phyloP scores from a whole-genome alignment of 2,888 invertebrate genomes.

The Hypena proboscidalis region DNA sequence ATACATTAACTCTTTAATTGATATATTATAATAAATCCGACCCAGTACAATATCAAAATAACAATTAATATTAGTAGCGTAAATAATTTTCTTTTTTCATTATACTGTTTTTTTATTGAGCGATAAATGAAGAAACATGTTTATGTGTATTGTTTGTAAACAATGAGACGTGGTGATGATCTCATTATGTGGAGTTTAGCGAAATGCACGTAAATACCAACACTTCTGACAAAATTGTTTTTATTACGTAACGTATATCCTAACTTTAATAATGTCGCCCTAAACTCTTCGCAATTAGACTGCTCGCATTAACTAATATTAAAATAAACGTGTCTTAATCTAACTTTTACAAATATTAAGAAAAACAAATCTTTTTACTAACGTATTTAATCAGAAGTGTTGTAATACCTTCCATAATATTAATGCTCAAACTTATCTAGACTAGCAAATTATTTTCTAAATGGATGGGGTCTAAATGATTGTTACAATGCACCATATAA shows the following conservation, averaged over 20 bases:
- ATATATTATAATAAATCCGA: too few relatives aligned
- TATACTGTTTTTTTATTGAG: too few relatives aligned
- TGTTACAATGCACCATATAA: conserved; percentile 74
- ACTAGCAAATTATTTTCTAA: conserved; percentile 41
- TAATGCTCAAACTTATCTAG: conserved; percentile 42
- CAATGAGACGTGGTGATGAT: too few relatives aligned
- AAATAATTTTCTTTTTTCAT: too few relatives aligned
- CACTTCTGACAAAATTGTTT: conserved; percentile 26
- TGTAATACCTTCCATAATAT: conserved; percentile 31
- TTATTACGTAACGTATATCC: not conserved
- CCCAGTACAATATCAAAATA: too few relatives aligned
- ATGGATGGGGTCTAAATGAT: conserved; percentile 53
- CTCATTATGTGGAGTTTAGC: not conserved
- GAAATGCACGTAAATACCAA: conserved; percentile 9
- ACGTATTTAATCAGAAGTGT: conserved; percentile 32
- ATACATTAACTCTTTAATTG: too few relatives aligned
- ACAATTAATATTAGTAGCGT: too few relatives aligned
- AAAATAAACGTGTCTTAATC: conserved; percentile 16
- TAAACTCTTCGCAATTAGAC: conserved; percentile 3
- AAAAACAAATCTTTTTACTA: conserved; percentile 12
- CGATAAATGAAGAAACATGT: too few relatives aligned
- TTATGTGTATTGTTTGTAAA: too few relatives aligned
- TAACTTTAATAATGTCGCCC: not conserved
- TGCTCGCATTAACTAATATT: conserved; percentile 5
- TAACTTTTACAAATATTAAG: conserved; percentile 20